These are phyloP conservation scores for Poeciliopsis turneri DNA, from an alignment of 2,797 vertebrate species.

Conservation along the genomic window DNA sequence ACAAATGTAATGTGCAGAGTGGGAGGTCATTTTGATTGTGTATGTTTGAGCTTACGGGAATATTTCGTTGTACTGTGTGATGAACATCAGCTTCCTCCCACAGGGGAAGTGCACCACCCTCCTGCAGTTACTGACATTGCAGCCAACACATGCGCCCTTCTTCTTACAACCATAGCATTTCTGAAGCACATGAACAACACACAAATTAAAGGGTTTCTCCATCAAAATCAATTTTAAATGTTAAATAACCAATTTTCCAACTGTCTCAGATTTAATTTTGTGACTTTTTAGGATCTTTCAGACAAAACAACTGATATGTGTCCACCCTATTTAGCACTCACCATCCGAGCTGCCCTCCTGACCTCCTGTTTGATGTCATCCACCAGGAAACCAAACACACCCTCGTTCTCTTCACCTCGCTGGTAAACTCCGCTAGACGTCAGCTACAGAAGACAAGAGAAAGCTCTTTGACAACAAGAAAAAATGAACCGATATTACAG, in stretches of 20 bases:
- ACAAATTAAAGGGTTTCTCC: background rate
- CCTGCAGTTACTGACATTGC: constrained; percentile 86
- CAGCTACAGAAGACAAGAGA: constrained; percentile 75
- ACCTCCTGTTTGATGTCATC: constrained; percentile 90
- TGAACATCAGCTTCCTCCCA: constrained; percentile 83
- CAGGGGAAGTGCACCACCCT: constrained; percentile 92
- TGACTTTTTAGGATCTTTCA: background rate
- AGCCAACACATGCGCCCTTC: constrained; percentile 91
- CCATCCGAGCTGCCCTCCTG: constrained; percentile 87
- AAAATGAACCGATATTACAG: background rate
- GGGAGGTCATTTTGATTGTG: background rate
- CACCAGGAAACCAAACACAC: constrained; percentile 91
- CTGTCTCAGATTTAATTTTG: background rate
- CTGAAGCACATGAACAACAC: constrained; percentile 66
- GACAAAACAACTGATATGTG: background rate
- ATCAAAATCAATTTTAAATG: background rate
- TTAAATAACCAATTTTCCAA: background rate
- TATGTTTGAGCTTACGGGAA: constrained; percentile 81
- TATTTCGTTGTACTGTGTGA: constrained; percentile 89
- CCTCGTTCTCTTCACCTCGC: constrained; percentile 89
- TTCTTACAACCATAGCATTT: constrained; percentile 86
- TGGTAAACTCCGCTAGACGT: constrained; percentile 97
- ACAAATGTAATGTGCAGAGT: background rate
- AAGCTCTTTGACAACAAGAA: background rate
- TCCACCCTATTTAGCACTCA: constrained; percentile 58